These are phyloP conservation scores for Microvelia longipes DNA, from an alignment of 1,140 invertebrate genomes.

Conservation along the genomic window DNA sequence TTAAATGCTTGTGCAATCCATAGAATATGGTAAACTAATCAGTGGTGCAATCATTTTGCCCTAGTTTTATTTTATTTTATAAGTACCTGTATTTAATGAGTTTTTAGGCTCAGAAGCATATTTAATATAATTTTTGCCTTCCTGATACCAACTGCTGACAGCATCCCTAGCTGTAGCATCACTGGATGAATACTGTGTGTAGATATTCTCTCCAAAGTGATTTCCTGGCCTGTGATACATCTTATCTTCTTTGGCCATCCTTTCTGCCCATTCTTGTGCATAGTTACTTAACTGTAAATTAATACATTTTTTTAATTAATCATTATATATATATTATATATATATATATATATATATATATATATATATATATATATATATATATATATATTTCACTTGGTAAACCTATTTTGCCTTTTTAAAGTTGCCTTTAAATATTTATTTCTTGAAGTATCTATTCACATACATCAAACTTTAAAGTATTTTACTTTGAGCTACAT, in stretches of 20 bases:
- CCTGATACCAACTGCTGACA: conserved; percentile 50
- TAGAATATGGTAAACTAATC: too few species aligned
- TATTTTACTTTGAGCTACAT: too few species aligned
- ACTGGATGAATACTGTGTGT: conserved; percentile 40
- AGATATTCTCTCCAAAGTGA: conserved; percentile 47
- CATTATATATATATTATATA: too few species aligned
- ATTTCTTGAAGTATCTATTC: too few species aligned
- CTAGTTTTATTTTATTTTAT: too few species aligned
- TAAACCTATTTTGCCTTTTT: too few species aligned
- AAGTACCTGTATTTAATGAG: conserved; percentile 11
- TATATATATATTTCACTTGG: not conserved
- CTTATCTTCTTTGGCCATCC: conserved; percentile 48
- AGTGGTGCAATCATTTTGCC: too few species aligned
- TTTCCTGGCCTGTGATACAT: conserved; percentile 46
- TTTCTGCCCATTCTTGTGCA: conserved; percentile 55
- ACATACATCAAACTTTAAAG: too few species aligned
- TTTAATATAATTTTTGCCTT: conserved; percentile 37
- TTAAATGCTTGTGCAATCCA: too few species aligned
- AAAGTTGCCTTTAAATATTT: too few species aligned
- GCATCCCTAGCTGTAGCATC: conserved; percentile 46
- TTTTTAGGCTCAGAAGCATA: conserved; percentile 37
- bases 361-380: not conserved
- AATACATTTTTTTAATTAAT: too few species aligned
- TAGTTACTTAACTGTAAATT: conserved; percentile 33
- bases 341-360: not conserved